Percentiles rank a stretch among this genome's conserved stretches.
These are phyloP conservation scores for Bunonema sp. DNA, from an alignment of 2,888 invertebrate species.

Conservation along the genomic window DNA sequence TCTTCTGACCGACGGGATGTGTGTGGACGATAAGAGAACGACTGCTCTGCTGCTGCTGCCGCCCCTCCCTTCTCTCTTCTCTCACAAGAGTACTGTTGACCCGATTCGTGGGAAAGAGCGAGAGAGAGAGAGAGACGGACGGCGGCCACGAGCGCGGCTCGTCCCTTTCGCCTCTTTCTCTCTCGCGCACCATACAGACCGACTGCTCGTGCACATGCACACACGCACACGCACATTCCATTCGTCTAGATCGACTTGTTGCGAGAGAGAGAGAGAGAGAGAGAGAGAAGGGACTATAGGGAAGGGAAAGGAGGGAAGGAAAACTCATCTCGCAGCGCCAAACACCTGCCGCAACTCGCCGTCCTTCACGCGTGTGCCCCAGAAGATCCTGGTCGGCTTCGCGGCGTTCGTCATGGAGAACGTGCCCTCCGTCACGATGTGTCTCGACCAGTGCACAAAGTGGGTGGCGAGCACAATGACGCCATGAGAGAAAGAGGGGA, in stretches of 20 bases:
- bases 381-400: slow-evolving; percentile 44
- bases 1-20: too few species aligned
- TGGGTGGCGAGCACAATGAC: slow-evolving; percentile 5
- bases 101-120: neutral
- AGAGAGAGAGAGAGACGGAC: neutral
- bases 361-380: slow-evolving; percentile 40
- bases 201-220: too few species aligned
- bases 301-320: neutral
- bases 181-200: too few species aligned
- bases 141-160: too few species aligned
- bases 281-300: neutral
- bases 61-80: too few species aligned
- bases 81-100: too few species aligned
- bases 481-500: neutral
- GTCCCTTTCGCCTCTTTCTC: too few species aligned
- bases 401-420: slow-evolving; percentile 44
- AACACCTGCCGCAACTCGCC: slow-evolving; percentile 40
- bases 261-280: neutral
- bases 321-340: slow-evolving; percentile 21
- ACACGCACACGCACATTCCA: too few species aligned
- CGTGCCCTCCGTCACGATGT: slow-evolving; percentile 42
- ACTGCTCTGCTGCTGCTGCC: too few species aligned
- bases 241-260: neutral
- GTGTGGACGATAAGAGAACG: too few species aligned
- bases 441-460: slow-evolving; percentile 42